Conservation (phyloP, 2,888 invertebrate genomes). For the Coleophora flavipennella region DNA sequence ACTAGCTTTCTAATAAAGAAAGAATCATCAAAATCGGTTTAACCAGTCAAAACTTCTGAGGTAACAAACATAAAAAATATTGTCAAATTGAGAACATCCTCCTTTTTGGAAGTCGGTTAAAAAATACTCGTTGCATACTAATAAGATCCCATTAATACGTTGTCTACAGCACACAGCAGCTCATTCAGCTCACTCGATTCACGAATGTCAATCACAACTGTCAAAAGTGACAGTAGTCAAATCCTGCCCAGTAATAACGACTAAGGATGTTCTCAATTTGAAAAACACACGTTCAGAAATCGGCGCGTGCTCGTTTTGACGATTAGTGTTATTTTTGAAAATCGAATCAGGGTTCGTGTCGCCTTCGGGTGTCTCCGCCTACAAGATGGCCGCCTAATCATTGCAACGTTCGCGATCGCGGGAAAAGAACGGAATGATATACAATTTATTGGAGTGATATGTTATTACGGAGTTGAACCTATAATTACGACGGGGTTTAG, state of each 20-base stretch:
- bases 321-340: slow-evolving; percentile 71
- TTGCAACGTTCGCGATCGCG: slow-evolving; percentile 46
- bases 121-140: not conserved
- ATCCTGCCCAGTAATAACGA: slow-evolving; percentile 61
- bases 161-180: slow-evolving; percentile 12
- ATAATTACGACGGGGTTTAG: slow-evolving; percentile 61
- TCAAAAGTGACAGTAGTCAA: slow-evolving; percentile 68
- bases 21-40: no score
- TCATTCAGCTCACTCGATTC: slow-evolving; percentile 53
- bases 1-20: no score
- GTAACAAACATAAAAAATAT: no score
- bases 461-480: slow-evolving; percentile 66
- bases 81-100: no score
- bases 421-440: slow-evolving; percentile 65
- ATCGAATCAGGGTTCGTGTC: slow-evolving; percentile 68
- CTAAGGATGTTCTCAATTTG: slow-evolving; percentile 61
- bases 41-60: no score
- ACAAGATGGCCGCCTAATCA: slow-evolving; percentile 71
- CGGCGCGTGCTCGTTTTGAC: slow-evolving; percentile 66
- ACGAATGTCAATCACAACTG: slow-evolving; percentile 68
- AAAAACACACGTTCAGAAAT: slow-evolving; percentile 66
- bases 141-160: no score
- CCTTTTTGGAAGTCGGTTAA: no score
- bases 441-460: slow-evolving; percentile 71
- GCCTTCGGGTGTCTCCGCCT: slow-evolving; percentile 66